These are phyloP conservation scores for Melipona quadrifasciata DNA, from an alignment of 1,140 invertebrate genomes.

Conservation along the genomic window DNA sequence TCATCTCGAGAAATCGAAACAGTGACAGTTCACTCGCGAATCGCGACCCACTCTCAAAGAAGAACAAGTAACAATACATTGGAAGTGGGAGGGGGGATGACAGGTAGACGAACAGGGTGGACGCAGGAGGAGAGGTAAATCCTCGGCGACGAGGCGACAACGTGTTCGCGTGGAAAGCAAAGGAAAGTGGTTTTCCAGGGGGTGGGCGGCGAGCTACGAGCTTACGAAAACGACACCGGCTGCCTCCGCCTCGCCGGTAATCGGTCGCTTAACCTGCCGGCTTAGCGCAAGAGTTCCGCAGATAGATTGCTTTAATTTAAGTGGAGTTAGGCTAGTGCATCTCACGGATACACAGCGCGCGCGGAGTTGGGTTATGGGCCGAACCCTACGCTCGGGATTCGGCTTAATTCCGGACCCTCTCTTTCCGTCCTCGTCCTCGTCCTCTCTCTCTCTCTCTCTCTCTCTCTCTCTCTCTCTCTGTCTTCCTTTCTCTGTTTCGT, in stretches of 20 bases:
- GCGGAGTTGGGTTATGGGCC: slow-evolving; percentile 71
- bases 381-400: slow-evolving; percentile 56
- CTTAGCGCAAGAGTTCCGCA: slow-evolving; percentile 76
- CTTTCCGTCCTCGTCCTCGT: background rate
- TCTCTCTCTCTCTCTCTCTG: slow-evolving; percentile 16
- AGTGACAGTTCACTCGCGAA: background rate
- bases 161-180: slow-evolving; percentile 66
- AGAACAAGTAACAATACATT: background rate
- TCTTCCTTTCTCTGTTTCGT: background rate
- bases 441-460: slow-evolving; percentile 9
- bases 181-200: slow-evolving; percentile 52
- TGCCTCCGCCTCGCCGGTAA: slow-evolving; percentile 35
- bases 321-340: slow-evolving; percentile 75
- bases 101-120: slow-evolving; percentile 6
- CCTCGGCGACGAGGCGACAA: slow-evolving; percentile 57
- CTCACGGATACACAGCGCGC: slow-evolving; percentile 61
- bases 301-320: slow-evolving; percentile 80
- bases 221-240: slow-evolving; percentile 40
- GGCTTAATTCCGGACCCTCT: slow-evolving; percentile 67
- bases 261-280: slow-evolving; percentile 75
- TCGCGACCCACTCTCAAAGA: background rate
- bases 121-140: slow-evolving; percentile 39
- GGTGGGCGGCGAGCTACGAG: slow-evolving; percentile 10
- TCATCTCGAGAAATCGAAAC: background rate
- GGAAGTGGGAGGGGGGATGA: background rate